Percentiles rank a stretch among this genome's conserved stretches.
These are phyloP conservation scores for Nylanderia fulva DNA, from an alignment of 1,140 invertebrate species.

Conservation along the genomic window DNA sequence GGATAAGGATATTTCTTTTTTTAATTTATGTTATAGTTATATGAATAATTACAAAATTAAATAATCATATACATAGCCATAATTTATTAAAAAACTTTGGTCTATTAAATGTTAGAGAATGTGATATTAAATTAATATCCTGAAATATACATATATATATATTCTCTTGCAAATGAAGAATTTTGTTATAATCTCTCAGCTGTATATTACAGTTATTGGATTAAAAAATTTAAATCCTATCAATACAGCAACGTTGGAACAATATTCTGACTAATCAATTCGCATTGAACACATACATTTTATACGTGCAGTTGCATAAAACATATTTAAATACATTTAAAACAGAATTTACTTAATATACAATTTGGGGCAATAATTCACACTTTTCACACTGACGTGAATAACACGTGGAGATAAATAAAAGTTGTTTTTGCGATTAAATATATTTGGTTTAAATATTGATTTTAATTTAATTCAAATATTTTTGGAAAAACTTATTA, in stretches of 20 bases:
- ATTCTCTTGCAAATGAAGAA: conserved; percentile 21
- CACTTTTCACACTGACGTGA: neutral
- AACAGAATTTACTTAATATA: neutral
- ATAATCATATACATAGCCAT: neutral
- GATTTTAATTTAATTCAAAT: conserved; percentile 22
- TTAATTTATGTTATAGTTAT: conserved; percentile 9
- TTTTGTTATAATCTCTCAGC: conserved; percentile 32
- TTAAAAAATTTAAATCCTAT: conserved; percentile 49
- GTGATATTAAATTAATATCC: conserved; percentile 9
- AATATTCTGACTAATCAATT: conserved; percentile 40
- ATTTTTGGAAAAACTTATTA: neutral
- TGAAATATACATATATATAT: conserved; percentile 45
- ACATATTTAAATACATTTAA: conserved; percentile 35
- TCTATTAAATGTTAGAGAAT: neutral
- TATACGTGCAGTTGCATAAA: conserved; percentile 1
- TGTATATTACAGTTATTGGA: conserved; percentile 14
- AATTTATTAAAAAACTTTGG: conserved; percentile 12
- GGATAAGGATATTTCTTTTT: neutral
- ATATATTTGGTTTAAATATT: neutral
- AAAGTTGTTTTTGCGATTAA: conserved; percentile 4
- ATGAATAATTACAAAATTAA: neutral
- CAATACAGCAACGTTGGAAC: conserved; percentile 9
- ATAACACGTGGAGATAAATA: neutral
- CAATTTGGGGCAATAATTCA: conserved; percentile 1
- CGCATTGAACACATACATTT: neutral